Percentiles rank a stretch among this genome's conserved stretches.
Conservation (phyloP, 2,888 invertebrate genomes). For the Julus scandinavius region DNA sequence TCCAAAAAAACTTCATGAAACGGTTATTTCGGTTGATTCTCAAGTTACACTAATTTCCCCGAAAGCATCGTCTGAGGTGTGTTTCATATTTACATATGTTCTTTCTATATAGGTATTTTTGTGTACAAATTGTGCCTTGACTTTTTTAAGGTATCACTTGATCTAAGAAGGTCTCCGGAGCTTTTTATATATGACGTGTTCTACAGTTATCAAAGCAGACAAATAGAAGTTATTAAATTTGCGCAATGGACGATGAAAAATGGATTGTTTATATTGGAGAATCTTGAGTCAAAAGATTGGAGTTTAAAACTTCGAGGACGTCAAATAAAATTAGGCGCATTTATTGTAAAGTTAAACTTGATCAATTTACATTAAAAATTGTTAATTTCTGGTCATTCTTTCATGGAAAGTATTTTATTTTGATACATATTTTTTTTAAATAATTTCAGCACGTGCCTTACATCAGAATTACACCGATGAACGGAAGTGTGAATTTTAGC, state of each 20-base stretch:
- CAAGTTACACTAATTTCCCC: conserved; percentile 14
- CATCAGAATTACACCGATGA: not conserved
- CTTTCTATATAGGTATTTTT: not conserved
- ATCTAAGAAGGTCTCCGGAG: not conserved
- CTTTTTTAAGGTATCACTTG: not conserved
- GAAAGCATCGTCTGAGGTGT: not conserved
- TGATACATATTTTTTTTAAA: not conserved
- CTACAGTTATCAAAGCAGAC: not conserved
- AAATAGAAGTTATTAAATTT: conserved; percentile 18
- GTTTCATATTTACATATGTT: not conserved
- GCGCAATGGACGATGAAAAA: not conserved
- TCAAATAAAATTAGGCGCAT: not conserved
- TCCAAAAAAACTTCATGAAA: not conserved
- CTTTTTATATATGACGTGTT: not conserved
- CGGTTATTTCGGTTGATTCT: not conserved
- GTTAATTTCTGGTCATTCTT: no score
- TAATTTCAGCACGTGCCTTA: not conserved
- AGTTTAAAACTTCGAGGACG: not conserved
- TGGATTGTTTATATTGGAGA: conserved; percentile 5
- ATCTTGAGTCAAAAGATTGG: not conserved
- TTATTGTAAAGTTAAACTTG: not conserved
- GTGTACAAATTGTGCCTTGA: not conserved
- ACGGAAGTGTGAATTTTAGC: not conserved
- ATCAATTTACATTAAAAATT: no score
- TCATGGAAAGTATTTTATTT: no score